phyloP scores from a whole-genome alignment of 2,797 vertebrate genomes.

The Calcarius lapponicus region DNA sequence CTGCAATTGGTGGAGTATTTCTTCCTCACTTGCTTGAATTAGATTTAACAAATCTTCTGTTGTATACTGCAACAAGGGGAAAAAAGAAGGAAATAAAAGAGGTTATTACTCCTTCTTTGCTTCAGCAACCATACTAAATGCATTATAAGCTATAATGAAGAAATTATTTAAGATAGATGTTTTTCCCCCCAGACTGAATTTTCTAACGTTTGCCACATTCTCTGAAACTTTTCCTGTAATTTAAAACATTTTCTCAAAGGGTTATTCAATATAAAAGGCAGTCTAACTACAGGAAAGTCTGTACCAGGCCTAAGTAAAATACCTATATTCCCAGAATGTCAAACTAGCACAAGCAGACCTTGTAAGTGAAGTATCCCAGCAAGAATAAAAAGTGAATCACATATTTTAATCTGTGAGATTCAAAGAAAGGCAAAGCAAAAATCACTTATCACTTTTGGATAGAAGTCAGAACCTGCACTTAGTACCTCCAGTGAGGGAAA shows the following conservation, averaged over 20 bases:
- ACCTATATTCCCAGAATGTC: background rate
- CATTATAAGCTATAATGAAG: background rate
- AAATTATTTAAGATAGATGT: background rate
- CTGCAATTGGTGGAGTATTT: conserved; percentile 83
- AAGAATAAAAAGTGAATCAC: background rate
- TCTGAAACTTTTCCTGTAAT: background rate
- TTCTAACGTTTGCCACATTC: background rate
- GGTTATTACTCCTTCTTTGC: background rate
- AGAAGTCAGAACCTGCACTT: background rate
- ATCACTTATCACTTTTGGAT: background rate
- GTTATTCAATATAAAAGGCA: background rate
- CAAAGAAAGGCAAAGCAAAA: background rate
- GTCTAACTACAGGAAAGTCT: background rate
- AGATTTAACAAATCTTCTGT: conserved; percentile 86
- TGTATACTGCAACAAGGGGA: conserved; percentile 82
- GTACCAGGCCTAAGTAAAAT: background rate
- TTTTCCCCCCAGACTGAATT: background rate
- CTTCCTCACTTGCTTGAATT: conserved; percentile 93
- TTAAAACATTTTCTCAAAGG: background rate
- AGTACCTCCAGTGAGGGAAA: background rate
- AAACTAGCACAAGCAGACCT: background rate
- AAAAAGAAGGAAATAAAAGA: background rate
- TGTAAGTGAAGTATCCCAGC: background rate
- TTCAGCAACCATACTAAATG: background rate
- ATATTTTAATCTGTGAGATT: background rate